Base-by-base conservation (phyloP, 2,888 invertebrate species). In the Phanerotoma sp. region DNA sequence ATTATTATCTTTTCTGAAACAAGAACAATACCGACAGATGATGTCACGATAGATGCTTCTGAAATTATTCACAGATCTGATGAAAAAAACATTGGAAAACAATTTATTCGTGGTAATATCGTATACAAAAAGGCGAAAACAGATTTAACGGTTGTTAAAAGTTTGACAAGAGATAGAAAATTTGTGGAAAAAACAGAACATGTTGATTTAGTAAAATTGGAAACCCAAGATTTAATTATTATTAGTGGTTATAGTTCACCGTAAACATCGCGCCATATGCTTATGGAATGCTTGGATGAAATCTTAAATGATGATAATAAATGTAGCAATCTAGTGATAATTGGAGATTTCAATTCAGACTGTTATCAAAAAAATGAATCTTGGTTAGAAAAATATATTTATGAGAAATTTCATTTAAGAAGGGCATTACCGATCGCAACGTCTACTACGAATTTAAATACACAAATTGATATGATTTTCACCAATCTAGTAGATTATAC, bases 391-490 rank as follows among this genome's bases (percentile, higher is more conserved):
- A 42, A 25, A 21, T 25, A 42, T 21, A 20, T 42, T 21, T 7
- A 25, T 42, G 13, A 21, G n/a, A 9, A 21, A 4, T 10, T 13
- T n/a, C 21, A 42, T 42, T 20, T 42, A 21, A 42, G 15, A 21
- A 42, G 42, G 13, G 10, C 42, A 21, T 42, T 42, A 21, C n/a
- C 42, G 11, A 21, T n/a, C 5, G 2, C 21, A 3, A n/a, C 22
- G 10, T 2, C 25, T 22, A 42, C 42, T 3, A 42, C 42, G 5
- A 42, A 42, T n/a, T 22, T 22, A 5, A 42, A 42, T 42, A 42
- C 42, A 13, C 22, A 4, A 42, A 42, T 42, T 25, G 42, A 42
- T 21, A 21, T 42, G 42, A 42, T 42, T 9, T 42, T 42, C 13
- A n/a, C 25, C 2, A 42, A 21, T 42, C 22, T n/a, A 11, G 13